Base-by-base conservation (phyloP, 2,113 vertebrate genomes). In the Etheostoma spectabile region DNA sequence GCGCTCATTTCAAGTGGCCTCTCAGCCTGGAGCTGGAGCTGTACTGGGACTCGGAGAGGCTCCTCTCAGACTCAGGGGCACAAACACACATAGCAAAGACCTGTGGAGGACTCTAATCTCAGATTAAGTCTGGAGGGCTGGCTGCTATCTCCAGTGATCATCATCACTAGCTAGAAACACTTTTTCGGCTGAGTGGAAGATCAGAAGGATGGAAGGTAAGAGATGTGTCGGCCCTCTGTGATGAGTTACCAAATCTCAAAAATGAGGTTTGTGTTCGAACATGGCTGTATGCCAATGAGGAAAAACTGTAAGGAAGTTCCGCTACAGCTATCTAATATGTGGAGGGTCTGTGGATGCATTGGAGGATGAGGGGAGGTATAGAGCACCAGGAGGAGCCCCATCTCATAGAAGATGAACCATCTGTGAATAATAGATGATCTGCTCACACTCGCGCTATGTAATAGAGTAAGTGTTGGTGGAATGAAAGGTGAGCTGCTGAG, bases 131-230 rank as follows among this genome's bases (percentile, higher is more conserved):
- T 77, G 55, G 42, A 74, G 52, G 51, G 82, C n/a, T 72, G 69
- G 78, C 77, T 86, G 67, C 56, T 69, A 2, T 52, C 74, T 74
- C 19, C 70, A 52, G 11, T 53, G 46, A 68, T 55, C 73, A 66
- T 77, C 46, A 61, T 48, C 65, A 61, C 60, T 61, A 61, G n/a
- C 38, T 68, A 30, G 33, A 73, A 51, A 62, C 48, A 14, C n/a
- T 30, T 55, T 77, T 13, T 1, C 10, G 21, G 15, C 45, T 56
- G 33, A 33, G 53, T 10, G 3, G 22, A 82, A 55, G 60, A 68
- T 57, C 83, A 14, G 14, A 77, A 27, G 38, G 56, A 93, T 91
- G 84, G 89, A 92, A 90, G 93, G 93, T 93, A 91, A 90, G 86
- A 16, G 80, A 48, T n/a, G 67, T 30, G 27, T 73, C 10, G 24